These are phyloP conservation scores for Glossosoma conforme DNA, from an alignment of 1,140 invertebrate genomes.

Conservation along the genomic window DNA sequence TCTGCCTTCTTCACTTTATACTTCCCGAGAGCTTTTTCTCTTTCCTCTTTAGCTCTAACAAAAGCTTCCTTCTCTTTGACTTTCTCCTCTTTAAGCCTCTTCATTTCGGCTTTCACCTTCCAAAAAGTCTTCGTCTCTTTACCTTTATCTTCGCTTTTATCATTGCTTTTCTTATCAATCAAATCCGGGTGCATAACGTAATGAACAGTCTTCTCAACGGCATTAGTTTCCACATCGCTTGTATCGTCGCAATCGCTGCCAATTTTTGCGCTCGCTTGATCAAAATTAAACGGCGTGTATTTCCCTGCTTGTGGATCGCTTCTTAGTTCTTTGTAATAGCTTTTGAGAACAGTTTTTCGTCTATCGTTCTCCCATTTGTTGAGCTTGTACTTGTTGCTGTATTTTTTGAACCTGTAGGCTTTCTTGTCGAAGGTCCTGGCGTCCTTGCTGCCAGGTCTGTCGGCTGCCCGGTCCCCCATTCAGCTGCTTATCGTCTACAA, in stretches of 20 bases:
- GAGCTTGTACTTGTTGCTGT: conserved; percentile 63
- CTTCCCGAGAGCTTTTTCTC: conserved; percentile 55
- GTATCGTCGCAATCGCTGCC: conserved; percentile 23
- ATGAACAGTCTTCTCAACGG: conserved; percentile 28
- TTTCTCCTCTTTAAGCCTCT: conserved; percentile 54
- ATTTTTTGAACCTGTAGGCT: conserved; percentile 58
- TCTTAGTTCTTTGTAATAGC: conserved; percentile 54
- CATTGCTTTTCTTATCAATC: conserved; percentile 33
- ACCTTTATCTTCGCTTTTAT: conserved; percentile 6
- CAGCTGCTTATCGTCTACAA: not conserved
- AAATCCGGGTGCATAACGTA: conserved; percentile 46
- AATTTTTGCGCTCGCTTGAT: too few species aligned
- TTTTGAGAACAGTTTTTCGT: conserved; percentile 50
- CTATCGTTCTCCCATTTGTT: conserved; percentile 59
- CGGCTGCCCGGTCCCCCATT: conserved; percentile 29
- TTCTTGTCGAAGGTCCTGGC: conserved; percentile 59
- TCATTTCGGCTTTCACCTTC: conserved; percentile 52
- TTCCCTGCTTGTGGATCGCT: conserved; percentile 38
- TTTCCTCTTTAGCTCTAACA: conserved; percentile 50
- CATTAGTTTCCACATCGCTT: conserved; percentile 26
- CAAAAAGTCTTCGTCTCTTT: conserved; percentile 41
- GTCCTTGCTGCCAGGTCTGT: conserved; percentile 26
- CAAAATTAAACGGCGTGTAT: conserved; percentile 31
- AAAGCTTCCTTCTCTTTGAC: conserved; percentile 47
- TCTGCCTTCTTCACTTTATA: conserved; percentile 63